Conservation (phyloP, 2,888 invertebrate species). For the Agriopis marginaria region DNA sequence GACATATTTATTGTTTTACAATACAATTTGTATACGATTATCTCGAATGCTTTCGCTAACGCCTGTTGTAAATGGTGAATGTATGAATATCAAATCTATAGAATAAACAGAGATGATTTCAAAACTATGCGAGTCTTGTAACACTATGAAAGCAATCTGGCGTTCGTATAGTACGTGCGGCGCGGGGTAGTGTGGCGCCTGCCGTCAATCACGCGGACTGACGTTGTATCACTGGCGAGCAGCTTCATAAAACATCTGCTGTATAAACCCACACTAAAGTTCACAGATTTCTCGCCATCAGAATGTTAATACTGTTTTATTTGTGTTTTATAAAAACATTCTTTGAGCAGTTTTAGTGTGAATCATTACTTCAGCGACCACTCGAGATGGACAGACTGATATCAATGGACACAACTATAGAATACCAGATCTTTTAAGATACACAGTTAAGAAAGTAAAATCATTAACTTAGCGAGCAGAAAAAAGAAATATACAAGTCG, state of each 20-base stretch:
- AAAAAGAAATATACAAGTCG: constrained; percentile 30
- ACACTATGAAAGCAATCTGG: constrained; percentile 51
- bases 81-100: constrained; percentile 39
- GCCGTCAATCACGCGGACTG: constrained; percentile 74
- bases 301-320: constrained; percentile 51
- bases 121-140: constrained; percentile 44
- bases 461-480: constrained; percentile 20
- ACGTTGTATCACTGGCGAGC: constrained; percentile 67
- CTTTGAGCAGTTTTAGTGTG: constrained; percentile 35
- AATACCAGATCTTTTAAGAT: constrained; percentile 35
- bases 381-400: constrained; percentile 8
- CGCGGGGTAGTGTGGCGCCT: constrained; percentile 46
- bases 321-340: constrained; percentile 54
- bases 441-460: constrained; percentile 30
- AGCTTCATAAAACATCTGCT: constrained; percentile 64
- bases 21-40: constrained; percentile 35
- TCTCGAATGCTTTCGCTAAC: constrained; percentile 30
- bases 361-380: constrained; percentile 21
- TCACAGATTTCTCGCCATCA: constrained; percentile 47
- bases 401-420: constrained; percentile 9
- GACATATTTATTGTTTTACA: constrained; percentile 44
- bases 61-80: constrained; percentile 32
- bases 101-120: constrained; percentile 35
- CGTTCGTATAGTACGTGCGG: constrained; percentile 22
- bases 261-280: constrained; percentile 49